Evolutionary conservation across 2,888 invertebrate species (phyloP), one percentile per base, ranked within the genome.

Genomic region (Cordilura impudica): DNA sequence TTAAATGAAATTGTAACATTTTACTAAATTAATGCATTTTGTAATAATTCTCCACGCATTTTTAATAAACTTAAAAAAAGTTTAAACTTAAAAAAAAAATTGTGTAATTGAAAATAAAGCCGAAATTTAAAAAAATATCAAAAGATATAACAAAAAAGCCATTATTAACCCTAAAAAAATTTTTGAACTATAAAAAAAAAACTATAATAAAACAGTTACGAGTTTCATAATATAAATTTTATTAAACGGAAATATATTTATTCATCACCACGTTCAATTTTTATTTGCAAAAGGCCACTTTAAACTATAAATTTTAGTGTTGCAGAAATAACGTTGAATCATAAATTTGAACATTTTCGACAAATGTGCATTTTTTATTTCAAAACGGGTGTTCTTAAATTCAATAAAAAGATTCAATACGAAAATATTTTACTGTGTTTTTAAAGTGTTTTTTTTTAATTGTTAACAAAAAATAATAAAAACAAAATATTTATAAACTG

Each of bases 221-320:
- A 61, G 26, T 18, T 70, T 51, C 43, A 43, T 26, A 29, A 31
- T 10, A 56, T 5, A 60, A 60, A 60, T 12, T 16, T n/a, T n/a
- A 8, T 2, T 7, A 12, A 39, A 60, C 2, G 35, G 4, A 6
- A 10, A 31, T 45, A 49, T 45, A 58, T 43, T 39, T 23, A 66
- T 61, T 18, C 47, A 72, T 21, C 49, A 54, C 56, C 72, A 72
- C 72, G 61, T 77, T 72, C 47, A n/a, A n/a, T 23, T 19, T 35
- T 23, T 49, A 26, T 60, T 14, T 39, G 26, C 39, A 16, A 58
- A 61, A 29, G 60, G 56, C 49, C n/a, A 35, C 43, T 51, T 61
- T 23, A 56, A 47, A 69, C 43, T 65, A 65, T 56, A 51, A 47
- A 58, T 47, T 47, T 16, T 12, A 19, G 19, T 16, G 10, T 16